Evolutionary conservation across 2,888 invertebrate genomes (phyloP), one percentile per base, ranked within the genome.

Genomic region (Caenorhabditis virilis): DNA sequence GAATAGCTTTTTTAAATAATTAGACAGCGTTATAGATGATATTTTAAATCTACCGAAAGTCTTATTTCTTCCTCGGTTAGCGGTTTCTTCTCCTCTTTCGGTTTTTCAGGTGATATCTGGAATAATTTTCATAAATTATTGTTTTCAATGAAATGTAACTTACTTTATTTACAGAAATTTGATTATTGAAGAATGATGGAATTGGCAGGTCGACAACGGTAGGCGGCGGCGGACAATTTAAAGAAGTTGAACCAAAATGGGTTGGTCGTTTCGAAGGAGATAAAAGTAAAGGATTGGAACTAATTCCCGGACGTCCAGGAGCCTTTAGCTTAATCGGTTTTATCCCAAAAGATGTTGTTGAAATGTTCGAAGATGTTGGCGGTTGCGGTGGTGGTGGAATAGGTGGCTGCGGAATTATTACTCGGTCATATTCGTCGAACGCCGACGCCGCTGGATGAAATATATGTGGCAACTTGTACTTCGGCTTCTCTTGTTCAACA

Each of bases 151-250:
- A n/a, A n/a, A n/a, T n/a, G n/a, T n/a, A n/a, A n/a, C n/a, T n/a
- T n/a, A n/a, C n/a, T n/a, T n/a, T n/a, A n/a, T n/a, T n/a, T n/a
- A n/a, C n/a, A n/a, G n/a, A n/a, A n/a, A n/a, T n/a, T n/a, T n/a
- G n/a, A 9, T 20, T 36, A 23, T 52, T 48, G 38, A 54, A 57
- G 22, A 53, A 63, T 5, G 63, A 58, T 6, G 47, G 49, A 20
- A 50, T 53, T 2, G 63, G 58, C 2, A 57, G 22, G 16, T 63
- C 53, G 15, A 58, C 63, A 53, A 58, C 47, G 13, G 49, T 38
- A 18, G 56, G 52, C 0, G 62, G 62, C 16, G 63, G 63, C 5
- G 49, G 16, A 20, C 1, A 46, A 15, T 30, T 53, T 3, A 39
- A 22, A 11, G 50, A 2, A 7, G 63, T 11, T 9, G 39, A 43